Percentiles rank a stretch among this genome's conserved stretches.
Evolutionary conservation across 2,797 vertebrate genomes (phyloP).

Genomic region (Scyliorhinus canicula): DNA sequence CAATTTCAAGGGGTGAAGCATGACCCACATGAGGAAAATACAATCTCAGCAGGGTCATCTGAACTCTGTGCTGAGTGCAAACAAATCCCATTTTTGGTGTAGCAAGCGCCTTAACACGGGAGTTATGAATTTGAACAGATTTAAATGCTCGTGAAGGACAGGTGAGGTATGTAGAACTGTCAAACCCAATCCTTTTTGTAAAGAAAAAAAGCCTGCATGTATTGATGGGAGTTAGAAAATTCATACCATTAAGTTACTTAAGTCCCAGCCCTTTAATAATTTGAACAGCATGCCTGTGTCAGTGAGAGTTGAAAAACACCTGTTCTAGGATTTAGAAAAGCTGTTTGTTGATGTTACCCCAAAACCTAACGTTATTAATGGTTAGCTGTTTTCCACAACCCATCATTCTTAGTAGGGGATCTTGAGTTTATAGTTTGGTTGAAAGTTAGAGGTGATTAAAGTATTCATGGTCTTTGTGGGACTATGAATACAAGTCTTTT

Average conservation of each 20-base stretch:
- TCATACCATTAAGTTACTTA: background rate
- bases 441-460: background rate
- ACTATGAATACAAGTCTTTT: too few relatives aligned
- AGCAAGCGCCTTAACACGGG: background rate
- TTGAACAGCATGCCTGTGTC: background rate
- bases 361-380: background rate
- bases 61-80: background rate
- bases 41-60: background rate
- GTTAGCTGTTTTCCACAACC: background rate
- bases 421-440: background rate
- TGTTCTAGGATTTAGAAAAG: background rate
- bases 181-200: background rate
- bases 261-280: background rate
- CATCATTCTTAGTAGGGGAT: background rate
- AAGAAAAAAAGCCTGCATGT: background rate
- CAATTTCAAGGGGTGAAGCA: too few relatives aligned
- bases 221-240: background rate
- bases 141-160: background rate
- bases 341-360: background rate
- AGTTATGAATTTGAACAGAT: background rate
- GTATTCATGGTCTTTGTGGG: too few relatives aligned
- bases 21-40: too few relatives aligned
- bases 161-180: background rate
- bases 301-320: background rate
- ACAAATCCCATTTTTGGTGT: background rate